Evolutionary conservation across 2,113 vertebrate genomes (phyloP), one percentile per base, ranked within the genome.

Genomic region (Crotophaga sulcirostris): DNA sequence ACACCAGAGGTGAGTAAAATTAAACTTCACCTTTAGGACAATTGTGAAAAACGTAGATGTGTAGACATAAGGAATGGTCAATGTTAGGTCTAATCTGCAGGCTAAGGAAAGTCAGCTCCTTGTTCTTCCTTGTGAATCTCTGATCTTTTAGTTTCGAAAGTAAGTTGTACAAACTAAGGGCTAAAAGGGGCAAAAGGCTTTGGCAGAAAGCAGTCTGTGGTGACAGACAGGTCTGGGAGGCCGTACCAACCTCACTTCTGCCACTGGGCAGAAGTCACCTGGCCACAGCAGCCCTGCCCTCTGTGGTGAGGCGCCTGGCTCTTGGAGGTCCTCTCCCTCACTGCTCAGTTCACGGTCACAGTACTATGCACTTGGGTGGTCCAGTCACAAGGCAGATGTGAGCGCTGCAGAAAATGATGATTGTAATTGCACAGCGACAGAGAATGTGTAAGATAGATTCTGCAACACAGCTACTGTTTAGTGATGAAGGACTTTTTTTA

Each of bases 311-410:
- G 49, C 25, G 38, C 25, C 49, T 36, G 33, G n/a, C 45, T 89
- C 31, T 76, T 52, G 49, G 6, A 21, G 34, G 42, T 76, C 56
- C 67, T 66, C 23, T 68, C 49, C 42, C 67, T 80, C 42, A 24
- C 29, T 47, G 28, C 49, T 45, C 64, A 34, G 25, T 24, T 77
- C 33, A 20, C 7, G 2, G 70, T 90, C 49, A 8, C 52, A 52
- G 16, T 40, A 42, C 58, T 31, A 29, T 6, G 62, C 36, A 10
- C 80, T 91, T 72, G 67, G 59, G 72, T 91, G 83, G 55, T 84
- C 91, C 89, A 75, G 69, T 75, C 89, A 87, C 93, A 79, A 75
- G 80, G 69, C 73, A 80, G 67, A 40, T 49, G 78, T 31, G 55
- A 63, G 58, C 56, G 64, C 67, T 90, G 68, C 8, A 29, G 76